Evolutionary conservation across 2,888 invertebrate genomes (phyloP), one percentile per base, ranked within the genome.

Genomic region (Limnephilus rhombicus): DNA sequence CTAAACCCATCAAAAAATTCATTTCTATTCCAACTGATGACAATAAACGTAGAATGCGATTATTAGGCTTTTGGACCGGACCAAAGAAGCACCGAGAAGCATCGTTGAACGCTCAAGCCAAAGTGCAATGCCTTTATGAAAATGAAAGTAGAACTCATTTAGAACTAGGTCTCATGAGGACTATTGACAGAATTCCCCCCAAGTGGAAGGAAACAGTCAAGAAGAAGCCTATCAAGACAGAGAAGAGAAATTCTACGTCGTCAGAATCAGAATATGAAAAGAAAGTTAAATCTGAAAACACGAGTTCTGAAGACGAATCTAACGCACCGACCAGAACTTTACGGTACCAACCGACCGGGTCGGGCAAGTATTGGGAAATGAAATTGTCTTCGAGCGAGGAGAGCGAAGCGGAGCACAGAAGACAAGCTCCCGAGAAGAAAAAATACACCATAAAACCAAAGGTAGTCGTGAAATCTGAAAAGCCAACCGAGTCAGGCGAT

Each of bases 51-150:
- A 95, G 97, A 93, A 96, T 97, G 94, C 97, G 97, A 94, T 95
- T 97, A 80, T 96, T 97, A 92, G 97, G 97, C 1, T 97, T 97
- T 95, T 98, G 97, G 97, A 96, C 96, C 94, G 98, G 98, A 0
- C 98, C 98, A 41, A 98, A 98, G 95, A 96, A 98, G 85, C 98
- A 98, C 94, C 97, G 99, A 94, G 98, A 98, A 95, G 99, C 99
- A 80, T 98, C 98, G 3, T 95, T 99, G 53, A 99, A 99, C 95
- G 99, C 99, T 0, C 95, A 98, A 94, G 98, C 98, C 45, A 98
- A 98, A 96, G 98, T 99, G 3, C 98, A 98, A 95, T 98, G 98
- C 94, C 96, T 99, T 41, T 98, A 98, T 94, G 98, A 98, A 95
- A 98, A 98, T 94, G 98, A 98, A 95, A 97, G 98, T 90, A 96